Evolutionary conservation across 1,140 invertebrate species (phyloP).

Genomic region (Dufourea novaeangliae): DNA sequence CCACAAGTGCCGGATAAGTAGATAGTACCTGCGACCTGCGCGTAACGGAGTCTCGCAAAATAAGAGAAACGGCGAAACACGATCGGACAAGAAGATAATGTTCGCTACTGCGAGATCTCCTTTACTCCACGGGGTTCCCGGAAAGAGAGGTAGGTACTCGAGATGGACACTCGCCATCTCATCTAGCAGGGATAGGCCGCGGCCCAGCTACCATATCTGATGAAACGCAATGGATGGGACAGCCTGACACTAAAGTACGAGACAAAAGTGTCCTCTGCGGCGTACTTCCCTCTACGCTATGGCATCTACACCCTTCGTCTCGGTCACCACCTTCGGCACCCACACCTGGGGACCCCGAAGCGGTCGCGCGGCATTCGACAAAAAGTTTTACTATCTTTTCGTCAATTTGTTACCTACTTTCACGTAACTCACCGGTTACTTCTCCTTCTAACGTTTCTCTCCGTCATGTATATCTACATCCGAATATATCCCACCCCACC

Average conservation of each 20-base stretch:
- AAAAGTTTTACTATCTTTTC: constrained; percentile 32
- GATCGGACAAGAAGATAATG: constrained; percentile 71
- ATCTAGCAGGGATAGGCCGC: constrained; percentile 66
- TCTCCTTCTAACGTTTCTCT: not conserved
- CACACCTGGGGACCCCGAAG: constrained; percentile 43
- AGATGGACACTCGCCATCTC: constrained; percentile 70
- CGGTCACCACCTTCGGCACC: constrained; percentile 41
- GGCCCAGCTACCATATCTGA: constrained; percentile 71
- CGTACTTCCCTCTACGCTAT: constrained; percentile 25
- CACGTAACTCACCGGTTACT: not conserved
- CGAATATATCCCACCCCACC: not conserved
- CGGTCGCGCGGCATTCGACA: not conserved
- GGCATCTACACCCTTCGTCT: constrained; percentile 18
- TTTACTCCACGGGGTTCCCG: constrained; percentile 66
- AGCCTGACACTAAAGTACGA: constrained; percentile 63
- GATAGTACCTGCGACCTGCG: constrained; percentile 43
- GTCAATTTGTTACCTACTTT: constrained; percentile 37
- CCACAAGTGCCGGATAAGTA: constrained; percentile 43
- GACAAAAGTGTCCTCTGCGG: constrained; percentile 64
- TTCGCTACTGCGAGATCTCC: constrained; percentile 69
- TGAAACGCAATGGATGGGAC: constrained; percentile 68
- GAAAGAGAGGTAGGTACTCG: constrained; percentile 66
- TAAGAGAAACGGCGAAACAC: constrained; percentile 63
- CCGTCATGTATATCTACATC: not conserved
- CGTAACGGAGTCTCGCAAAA: constrained; percentile 67